Evolutionary conservation across 2,797 vertebrate species (phyloP), one percentile per base, ranked within the genome.

Genomic region (Chiroxiphia lanceolata): DNA sequence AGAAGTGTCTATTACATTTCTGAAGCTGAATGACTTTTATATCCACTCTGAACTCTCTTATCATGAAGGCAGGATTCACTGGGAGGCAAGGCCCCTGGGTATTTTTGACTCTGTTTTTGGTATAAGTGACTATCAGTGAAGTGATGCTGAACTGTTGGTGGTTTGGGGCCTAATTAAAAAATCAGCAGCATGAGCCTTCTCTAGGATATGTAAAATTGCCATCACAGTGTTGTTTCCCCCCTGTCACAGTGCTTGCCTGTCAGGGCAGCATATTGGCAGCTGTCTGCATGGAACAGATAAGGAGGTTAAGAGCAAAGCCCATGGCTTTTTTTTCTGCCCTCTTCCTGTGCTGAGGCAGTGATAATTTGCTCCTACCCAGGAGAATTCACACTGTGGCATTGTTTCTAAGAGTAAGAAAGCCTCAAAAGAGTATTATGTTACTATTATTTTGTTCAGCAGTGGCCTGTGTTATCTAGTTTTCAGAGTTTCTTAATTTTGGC

Each of bases 131-230:
- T 59, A 1, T 51, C 22, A 31, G 48, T 81, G 64, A 56, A 90
- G 54, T 1, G 5, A 20, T 59, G 29, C 31, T 22, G 22, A 61
- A 42, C 27, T 61, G 4, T 40, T 40, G 33, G 34, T 72, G 15
- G 15, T 17, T 72, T 84, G 8, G 17, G 21, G 15, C 31, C 33
- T 65, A 50, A 27, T 33, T 61, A 42, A 89, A 84, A 83, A 47
- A 47, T 6, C 16, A 44, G 7, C 6, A 3, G 7, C 34, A 56
- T 3, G 20, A 78, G 8, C 38, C 42, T 75, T 50, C 57, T 60
- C 3, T 67, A 60, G 48, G 48, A 15, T 40, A 36, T 0, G 0
- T 31, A 6, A 25, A 6, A 0, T 22, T 70, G 56, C 53, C 16
- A 42, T 47, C 57, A 44, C 7, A 16, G 50, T 9, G 1, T 19